Evolutionary conservation across 2,113 vertebrate genomes (phyloP).

Genomic region (Carassius carassius): DNA sequence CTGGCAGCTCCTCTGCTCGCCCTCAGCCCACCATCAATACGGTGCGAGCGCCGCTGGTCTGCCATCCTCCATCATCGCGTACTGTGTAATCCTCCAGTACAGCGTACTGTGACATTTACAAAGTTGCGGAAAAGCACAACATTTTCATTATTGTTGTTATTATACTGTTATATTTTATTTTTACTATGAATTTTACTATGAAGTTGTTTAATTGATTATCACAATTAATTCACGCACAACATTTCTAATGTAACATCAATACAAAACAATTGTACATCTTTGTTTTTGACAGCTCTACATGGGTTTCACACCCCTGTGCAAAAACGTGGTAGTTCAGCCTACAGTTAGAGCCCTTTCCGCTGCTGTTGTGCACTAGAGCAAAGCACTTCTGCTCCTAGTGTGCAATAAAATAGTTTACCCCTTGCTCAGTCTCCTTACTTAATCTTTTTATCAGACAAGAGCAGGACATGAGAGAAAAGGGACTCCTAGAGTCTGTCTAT

Average conservation of each 20-base stretch:
- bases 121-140: too few species aligned
- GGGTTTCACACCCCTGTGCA: neutral
- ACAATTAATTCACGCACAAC: too few species aligned
- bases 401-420: conserved; percentile 13
- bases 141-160: too few species aligned
- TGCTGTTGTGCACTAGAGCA: neutral
- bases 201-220: too few species aligned
- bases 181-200: too few species aligned
- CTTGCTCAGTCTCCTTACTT: neutral
- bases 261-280: neutral
- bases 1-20: too few species aligned
- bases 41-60: too few species aligned
- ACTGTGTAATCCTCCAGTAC: too few species aligned
- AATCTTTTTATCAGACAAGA: conserved; percentile 11
- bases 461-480: neutral
- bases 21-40: too few species aligned
- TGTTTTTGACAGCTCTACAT: conserved; percentile 32
- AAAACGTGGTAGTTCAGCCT: neutral
- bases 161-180: too few species aligned
- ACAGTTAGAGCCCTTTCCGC: neutral
- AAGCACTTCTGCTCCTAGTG: conserved; percentile 28
- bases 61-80: too few species aligned
- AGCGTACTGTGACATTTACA: too few species aligned
- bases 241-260: neutral
- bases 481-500: neutral